Percentiles rank a stretch among this genome's conserved stretches.
Evolutionary conservation across 2,797 vertebrate genomes (phyloP).

Genomic region (Molothrus aeneus): DNA sequence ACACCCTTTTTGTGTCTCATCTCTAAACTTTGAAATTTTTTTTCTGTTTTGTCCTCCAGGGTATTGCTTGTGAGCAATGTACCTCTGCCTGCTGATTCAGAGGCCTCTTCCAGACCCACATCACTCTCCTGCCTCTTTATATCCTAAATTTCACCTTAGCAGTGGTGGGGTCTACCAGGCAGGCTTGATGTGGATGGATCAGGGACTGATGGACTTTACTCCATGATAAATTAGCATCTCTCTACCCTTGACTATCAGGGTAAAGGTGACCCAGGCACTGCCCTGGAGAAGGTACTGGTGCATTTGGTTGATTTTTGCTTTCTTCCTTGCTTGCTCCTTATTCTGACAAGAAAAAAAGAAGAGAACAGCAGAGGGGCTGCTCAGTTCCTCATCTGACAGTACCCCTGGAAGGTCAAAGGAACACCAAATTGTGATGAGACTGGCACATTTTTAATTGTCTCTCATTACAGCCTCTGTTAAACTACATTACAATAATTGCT

Average conservation of each 20-base stretch:
- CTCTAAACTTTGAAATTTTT: neutral
- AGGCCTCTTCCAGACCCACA: neutral
- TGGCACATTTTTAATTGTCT: constrained; percentile 76
- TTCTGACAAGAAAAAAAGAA: neutral
- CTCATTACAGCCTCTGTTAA: constrained; percentile 78
- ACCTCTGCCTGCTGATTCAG: neutral
- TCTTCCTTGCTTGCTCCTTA: neutral
- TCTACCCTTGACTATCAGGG: neutral
- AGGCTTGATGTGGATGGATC: neutral
- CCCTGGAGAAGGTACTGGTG: neutral
- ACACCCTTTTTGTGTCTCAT: neutral
- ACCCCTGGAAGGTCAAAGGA: constrained; percentile 71
- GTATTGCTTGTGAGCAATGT: neutral
- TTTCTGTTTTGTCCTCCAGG: neutral
- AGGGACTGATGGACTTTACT: neutral
- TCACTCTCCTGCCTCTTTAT: neutral
- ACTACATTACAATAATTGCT: constrained; percentile 80
- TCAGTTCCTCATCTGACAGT: neutral
- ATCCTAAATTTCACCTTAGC: neutral
- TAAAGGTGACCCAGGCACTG: neutral
- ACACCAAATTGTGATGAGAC: constrained; percentile 66
- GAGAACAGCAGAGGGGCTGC: neutral
- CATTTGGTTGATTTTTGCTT: neutral
- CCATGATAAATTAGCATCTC: neutral
- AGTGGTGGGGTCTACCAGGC: too few relatives aligned